A percentile compares a stretch with the other conserved stretches of the same genome.
Conservation (phyloP, 2,888 invertebrate genomes). For the Steinernema scapterisci region DNA sequence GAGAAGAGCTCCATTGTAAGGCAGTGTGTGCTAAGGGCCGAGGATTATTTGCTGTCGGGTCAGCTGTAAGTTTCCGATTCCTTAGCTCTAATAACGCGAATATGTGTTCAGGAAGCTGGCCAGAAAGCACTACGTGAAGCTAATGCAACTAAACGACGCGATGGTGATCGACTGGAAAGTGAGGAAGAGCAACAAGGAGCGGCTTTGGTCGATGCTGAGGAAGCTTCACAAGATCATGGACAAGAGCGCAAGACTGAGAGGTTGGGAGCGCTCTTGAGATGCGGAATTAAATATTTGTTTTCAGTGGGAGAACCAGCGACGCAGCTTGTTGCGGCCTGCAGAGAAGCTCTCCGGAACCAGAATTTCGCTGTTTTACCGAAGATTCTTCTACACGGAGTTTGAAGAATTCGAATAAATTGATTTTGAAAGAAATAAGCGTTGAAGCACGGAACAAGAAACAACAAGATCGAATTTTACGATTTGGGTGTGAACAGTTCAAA, state of each 20-base stretch:
- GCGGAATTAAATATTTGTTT: slow-evolving; percentile 31
- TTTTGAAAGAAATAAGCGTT: too few species aligned
- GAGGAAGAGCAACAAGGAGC: slow-evolving; percentile 44
- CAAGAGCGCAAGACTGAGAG: slow-evolving; percentile 45
- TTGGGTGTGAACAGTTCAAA: too few species aligned
- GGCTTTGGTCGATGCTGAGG: slow-evolving; percentile 40
- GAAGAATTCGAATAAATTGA: slow-evolving; percentile 18
- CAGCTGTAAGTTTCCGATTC: slow-evolving; percentile 49
- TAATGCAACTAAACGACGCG: slow-evolving; percentile 22
- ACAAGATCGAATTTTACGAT: too few species aligned
- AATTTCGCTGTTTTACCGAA: slow-evolving; percentile 56
- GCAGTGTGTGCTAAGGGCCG: slow-evolving; percentile 62
- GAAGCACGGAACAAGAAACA: too few species aligned
- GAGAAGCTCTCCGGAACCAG: slow-evolving; percentile 58
- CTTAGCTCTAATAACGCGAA: slow-evolving; percentile 3
- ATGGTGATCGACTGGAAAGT: slow-evolving; percentile 40
- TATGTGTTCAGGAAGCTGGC: slow-evolving; percentile 31
- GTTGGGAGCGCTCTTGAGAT: slow-evolving; percentile 27
- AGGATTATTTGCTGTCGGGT: slow-evolving; percentile 55
- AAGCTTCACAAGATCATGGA: slow-evolving; percentile 47
- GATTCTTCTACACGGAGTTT: slow-evolving; percentile 42
- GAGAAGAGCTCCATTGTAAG: slow-evolving; percentile 58
- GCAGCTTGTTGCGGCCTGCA: slow-evolving; percentile 57
- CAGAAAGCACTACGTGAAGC: slow-evolving; percentile 19
- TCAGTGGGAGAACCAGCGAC: slow-evolving; percentile 57